Conservation (phyloP, 37 sponge, comb jelly and placozoan species). For the Mnemiopsis leidyi region DNA sequence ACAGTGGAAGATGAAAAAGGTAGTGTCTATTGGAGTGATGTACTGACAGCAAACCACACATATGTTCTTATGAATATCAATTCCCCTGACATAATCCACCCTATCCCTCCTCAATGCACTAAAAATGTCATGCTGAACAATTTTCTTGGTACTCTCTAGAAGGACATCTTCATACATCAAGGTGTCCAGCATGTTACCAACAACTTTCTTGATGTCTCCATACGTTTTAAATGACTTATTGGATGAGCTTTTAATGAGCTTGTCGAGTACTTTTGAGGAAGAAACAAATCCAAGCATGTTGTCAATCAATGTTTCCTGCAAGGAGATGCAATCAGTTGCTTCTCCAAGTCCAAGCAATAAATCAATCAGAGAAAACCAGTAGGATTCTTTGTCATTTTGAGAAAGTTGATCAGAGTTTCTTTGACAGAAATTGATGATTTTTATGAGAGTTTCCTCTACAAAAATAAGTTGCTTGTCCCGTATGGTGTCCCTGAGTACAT, state of each 20-base stretch:
- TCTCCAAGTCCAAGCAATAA: background rate
- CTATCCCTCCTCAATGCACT: slow-evolving; percentile 7
- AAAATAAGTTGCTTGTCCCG: background rate
- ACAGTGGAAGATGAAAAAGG: slow-evolving; percentile 28
- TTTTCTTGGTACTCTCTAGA: slow-evolving; percentile 20
- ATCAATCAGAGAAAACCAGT: slow-evolving; percentile 59
- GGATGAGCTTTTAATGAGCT: slow-evolving; percentile 37
- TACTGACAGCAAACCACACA: slow-evolving; percentile 60
- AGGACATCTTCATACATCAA: slow-evolving; percentile 57
- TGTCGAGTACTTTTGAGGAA: slow-evolving; percentile 52
- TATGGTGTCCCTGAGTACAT: slow-evolving; percentile 32
- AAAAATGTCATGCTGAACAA: slow-evolving; percentile 27
- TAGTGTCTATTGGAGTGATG: background rate
- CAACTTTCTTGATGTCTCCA: slow-evolving; percentile 53
- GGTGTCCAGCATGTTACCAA: slow-evolving; percentile 58
- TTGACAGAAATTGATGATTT: slow-evolving; percentile 56
- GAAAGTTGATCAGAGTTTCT: slow-evolving; percentile 52
- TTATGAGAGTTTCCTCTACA: slow-evolving; percentile 36
- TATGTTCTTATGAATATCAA: background rate
- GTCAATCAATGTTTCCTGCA: slow-evolving; percentile 22
- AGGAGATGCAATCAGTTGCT: background rate
- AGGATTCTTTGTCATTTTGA: slow-evolving; percentile 61
- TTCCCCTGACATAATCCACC: background rate
- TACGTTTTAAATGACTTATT: slow-evolving; percentile 40
- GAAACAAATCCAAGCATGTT: slow-evolving; percentile 62